Evolutionary conservation across 2,888 invertebrate species (phyloP).

Genomic region (Drosophila tripunctata): DNA sequence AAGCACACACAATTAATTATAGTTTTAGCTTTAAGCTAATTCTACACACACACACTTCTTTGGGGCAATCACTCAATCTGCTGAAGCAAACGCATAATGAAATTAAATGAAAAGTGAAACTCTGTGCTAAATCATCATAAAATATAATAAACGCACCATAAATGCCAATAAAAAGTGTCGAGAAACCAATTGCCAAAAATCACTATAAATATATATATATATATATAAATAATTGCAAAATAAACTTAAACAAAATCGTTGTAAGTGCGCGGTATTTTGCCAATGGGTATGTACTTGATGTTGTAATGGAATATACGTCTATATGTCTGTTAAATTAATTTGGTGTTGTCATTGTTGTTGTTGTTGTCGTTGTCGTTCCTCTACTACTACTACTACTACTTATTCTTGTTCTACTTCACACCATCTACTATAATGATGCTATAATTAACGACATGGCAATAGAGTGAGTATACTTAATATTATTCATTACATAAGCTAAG

Average conservation of each 20-base stretch:
- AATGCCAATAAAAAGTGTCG: conserved; percentile 49
- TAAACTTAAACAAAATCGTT: conserved; percentile 10
- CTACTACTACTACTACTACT: conserved; percentile 10
- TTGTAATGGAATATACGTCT: conserved; percentile 81
- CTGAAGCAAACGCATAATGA: conserved; percentile 4
- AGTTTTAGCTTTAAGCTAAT: conserved; percentile 31
- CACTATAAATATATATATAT: not conserved
- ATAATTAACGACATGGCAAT: conserved; percentile 16
- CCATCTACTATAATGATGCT: not conserved
- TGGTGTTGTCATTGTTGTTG: conserved; percentile 52
- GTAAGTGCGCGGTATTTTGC: conserved; percentile 47
- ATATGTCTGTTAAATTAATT: conserved; percentile 62
- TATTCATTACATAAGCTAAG: conserved; percentile 1
- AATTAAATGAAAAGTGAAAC: conserved; percentile 62
- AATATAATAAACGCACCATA: conserved; percentile 24
- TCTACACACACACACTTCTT: conserved; percentile 36
- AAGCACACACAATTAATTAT: conserved; percentile 35
- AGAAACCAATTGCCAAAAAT: conserved; percentile 7
- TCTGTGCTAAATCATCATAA: conserved; percentile 40
- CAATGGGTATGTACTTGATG: conserved; percentile 82
- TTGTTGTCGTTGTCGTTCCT: conserved; percentile 17
- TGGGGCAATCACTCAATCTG: conserved; percentile 21
- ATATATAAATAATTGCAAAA: conserved; percentile 5
- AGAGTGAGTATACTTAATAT: conserved; percentile 44
- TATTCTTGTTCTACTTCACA: not conserved